Conservation (phyloP, 2,797 vertebrate genomes). For the Momotus momota region DNA sequence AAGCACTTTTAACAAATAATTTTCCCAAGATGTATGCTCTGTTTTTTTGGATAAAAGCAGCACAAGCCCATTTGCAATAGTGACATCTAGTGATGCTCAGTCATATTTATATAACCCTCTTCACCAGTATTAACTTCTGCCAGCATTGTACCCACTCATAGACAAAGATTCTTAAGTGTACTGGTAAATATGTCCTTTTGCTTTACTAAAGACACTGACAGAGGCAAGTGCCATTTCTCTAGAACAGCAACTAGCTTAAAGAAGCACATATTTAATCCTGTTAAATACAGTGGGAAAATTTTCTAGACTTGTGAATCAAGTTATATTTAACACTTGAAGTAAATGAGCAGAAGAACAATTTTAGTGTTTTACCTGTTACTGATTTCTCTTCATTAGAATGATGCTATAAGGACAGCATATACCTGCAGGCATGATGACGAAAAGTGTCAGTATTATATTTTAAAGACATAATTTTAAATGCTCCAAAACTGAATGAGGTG, state of each 20-base stretch:
- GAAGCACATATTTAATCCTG: not conserved
- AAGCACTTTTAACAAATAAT: not conserved
- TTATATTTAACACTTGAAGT: not conserved
- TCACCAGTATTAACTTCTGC: not conserved
- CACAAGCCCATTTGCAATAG: not conserved
- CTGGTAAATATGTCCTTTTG: not conserved
- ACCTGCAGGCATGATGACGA: not conserved
- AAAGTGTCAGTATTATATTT: not conserved
- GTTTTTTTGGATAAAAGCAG: not conserved
- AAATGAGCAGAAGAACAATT: not conserved
- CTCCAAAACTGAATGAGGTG: not conserved
- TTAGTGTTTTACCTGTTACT: not conserved
- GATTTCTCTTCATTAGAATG: not conserved
- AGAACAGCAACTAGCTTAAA: not conserved
- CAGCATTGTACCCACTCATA: not conserved
- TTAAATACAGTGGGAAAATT: not conserved
- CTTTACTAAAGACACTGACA: not conserved
- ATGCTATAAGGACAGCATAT: not conserved
- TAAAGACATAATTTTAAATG: not conserved
- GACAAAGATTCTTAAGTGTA: not conserved
- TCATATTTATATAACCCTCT: not conserved
- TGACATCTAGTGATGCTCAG: constrained; percentile 26
- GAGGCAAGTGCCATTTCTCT: not conserved
- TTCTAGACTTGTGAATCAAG: not conserved
- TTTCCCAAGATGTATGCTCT: not conserved